phyloP scores from a whole-genome alignment of 2,888 invertebrate species.

The Campoplex capitator region DNA sequence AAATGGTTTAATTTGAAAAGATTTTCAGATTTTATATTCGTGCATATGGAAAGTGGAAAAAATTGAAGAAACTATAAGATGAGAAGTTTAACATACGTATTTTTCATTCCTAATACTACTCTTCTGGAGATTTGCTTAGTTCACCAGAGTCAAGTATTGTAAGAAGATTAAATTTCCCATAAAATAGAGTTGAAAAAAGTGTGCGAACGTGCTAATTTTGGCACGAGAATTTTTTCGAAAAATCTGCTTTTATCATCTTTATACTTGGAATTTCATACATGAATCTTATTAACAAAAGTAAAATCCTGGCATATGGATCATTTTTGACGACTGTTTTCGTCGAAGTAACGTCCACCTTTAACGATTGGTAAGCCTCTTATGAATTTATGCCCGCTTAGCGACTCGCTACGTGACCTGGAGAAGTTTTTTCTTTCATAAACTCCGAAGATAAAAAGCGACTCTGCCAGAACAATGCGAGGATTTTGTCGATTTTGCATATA shows the following conservation, averaged over 20 bases:
- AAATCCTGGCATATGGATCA: not conserved
- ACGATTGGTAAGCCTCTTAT: no score
- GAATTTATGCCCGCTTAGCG: no score
- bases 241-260: not conserved
- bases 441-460: no score
- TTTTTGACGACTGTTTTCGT: no score
- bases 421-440: no score
- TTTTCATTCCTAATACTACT: not conserved
- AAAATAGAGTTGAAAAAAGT: not conserved
- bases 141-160: no score
- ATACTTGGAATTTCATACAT: not conserved
- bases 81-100: not conserved
- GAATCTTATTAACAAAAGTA: not conserved
- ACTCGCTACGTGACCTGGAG: no score
- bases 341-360: no score
- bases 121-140: not conserved
- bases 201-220: no score
- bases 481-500: no score
- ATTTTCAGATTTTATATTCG: not conserved
- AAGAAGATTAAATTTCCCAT: not conserved
- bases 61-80: not conserved
- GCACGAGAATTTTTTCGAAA: not conserved
- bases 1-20: not conserved
- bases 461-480: no score
- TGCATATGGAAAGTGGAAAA: not conserved